Percentiles rank a stretch among this genome's conserved stretches.
Evolutionary conservation across 2,797 vertebrate species (phyloP).

Genomic region (Phyllotis vaccarum): DNA sequence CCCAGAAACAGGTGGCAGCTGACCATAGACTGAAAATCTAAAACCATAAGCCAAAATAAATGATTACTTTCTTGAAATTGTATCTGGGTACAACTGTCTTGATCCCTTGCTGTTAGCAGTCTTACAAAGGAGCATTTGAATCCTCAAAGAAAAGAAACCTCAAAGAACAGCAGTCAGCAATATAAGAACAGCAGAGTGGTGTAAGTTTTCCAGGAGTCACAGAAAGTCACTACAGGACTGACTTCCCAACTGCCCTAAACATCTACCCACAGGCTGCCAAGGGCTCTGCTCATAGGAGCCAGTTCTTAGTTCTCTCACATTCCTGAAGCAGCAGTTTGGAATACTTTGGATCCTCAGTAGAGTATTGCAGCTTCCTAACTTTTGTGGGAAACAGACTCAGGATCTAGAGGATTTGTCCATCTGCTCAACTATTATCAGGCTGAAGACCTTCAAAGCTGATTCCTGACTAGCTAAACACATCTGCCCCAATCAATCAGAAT

Average conservation of each 20-base stretch:
- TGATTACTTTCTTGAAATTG: background rate
- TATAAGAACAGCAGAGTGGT: background rate
- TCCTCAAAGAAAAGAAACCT: conserved; percentile 28
- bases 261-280: background rate
- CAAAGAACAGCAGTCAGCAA: background rate
- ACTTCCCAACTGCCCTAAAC: background rate
- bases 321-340: conserved; percentile 51
- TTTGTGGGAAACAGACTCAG: conserved; percentile 52
- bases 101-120: background rate
- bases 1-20: background rate
- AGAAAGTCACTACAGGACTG: background rate
- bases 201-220: background rate
- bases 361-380: conserved; percentile 40
- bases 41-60: background rate
- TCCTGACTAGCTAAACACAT: conserved; percentile 51
- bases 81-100: background rate
- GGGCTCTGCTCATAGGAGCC: background rate
- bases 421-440: conserved; percentile 14
- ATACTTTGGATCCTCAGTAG: conserved; percentile 44
- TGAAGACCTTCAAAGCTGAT: conserved; percentile 52
- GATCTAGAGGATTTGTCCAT: conserved; percentile 45
- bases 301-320: background rate
- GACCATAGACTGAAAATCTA: background rate
- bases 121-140: background rate
- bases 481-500: conserved; percentile 60